phyloP scores from a whole-genome alignment of 2,888 invertebrate genomes.

The Prosopocoilus inquinatus region DNA sequence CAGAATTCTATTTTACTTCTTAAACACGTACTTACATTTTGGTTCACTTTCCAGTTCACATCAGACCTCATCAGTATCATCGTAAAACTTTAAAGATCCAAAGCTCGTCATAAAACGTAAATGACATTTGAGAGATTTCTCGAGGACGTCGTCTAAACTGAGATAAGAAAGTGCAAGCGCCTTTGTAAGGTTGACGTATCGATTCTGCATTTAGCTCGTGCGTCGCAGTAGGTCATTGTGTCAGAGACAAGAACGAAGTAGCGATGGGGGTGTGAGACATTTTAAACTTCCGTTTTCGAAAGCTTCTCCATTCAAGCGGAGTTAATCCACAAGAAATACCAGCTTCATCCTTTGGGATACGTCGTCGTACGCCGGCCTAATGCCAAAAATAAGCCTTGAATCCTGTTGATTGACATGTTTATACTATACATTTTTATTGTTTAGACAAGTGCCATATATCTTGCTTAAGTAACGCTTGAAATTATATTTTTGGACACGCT shows the following conservation, averaged over 20 bases:
- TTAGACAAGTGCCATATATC: background rate
- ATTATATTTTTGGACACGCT: no score
- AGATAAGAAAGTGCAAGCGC: constrained; percentile 9
- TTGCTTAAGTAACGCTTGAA: no score
- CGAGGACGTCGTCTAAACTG: constrained; percentile 2
- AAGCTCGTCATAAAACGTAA: no score
- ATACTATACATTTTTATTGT: background rate
- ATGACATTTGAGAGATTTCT: no score
- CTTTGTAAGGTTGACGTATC: constrained; percentile 14
- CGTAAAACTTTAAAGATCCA: no score
- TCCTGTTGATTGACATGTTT: constrained; percentile 4
- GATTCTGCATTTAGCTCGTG: constrained; percentile 22
- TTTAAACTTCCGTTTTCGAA: constrained; percentile 7
- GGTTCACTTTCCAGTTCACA: no score
- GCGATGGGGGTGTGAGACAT: constrained; percentile 16
- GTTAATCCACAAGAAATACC: constrained; percentile 24
- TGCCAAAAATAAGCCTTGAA: constrained; percentile 5
- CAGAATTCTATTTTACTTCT: no score
- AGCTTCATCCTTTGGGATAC: constrained; percentile 20
- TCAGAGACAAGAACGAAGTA: constrained; percentile 20
- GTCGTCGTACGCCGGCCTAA: background rate
- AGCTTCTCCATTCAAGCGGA: constrained; percentile 22
- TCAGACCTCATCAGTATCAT: no score
- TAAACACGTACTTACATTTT: no score
- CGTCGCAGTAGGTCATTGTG: constrained; percentile 23